Evolutionary conservation across 2,888 invertebrate species (phyloP).

Genomic region (Odontomyia ornata): DNA sequence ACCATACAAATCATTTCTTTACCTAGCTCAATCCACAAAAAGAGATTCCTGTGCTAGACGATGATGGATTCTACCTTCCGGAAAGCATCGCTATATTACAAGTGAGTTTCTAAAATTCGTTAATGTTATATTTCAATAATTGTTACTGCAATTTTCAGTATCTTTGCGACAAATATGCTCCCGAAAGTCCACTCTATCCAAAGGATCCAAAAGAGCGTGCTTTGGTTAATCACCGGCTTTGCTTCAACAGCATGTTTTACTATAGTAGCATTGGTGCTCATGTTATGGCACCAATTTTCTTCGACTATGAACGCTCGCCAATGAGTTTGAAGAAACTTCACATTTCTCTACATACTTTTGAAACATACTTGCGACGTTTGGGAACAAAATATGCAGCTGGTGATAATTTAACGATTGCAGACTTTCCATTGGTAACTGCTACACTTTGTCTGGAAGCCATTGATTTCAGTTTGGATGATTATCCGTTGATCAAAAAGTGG

Average conservation of each 20-base stretch:
- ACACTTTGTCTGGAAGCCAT: conserved; percentile 80
- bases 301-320: conserved; percentile 75
- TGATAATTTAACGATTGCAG: conserved; percentile 77
- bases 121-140: too few relatives aligned
- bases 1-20: not conserved
- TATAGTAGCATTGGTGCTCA: conserved; percentile 71
- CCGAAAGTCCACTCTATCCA: conserved; percentile 74
- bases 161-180: conserved; percentile 77
- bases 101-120: not conserved
- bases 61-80: conserved; percentile 75
- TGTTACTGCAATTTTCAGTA: too few relatives aligned
- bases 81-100: conserved; percentile 70
- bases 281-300: conserved; percentile 77
- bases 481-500: conserved; percentile 72
- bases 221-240: conserved; percentile 79
- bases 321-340: conserved; percentile 74
- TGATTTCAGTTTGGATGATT: conserved; percentile 71
- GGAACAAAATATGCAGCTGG: conserved; percentile 74
- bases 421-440: conserved; percentile 75
- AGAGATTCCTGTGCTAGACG: conserved; percentile 76
- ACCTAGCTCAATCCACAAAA: conserved; percentile 75
- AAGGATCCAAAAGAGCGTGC: conserved; percentile 75
- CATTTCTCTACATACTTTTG: conserved; percentile 72
- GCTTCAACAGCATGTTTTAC: conserved; percentile 80
- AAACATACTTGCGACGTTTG: conserved; percentile 71